phyloP scores from a whole-genome alignment of 2,797 vertebrate species.

The Orestias chungarensis region DNA sequence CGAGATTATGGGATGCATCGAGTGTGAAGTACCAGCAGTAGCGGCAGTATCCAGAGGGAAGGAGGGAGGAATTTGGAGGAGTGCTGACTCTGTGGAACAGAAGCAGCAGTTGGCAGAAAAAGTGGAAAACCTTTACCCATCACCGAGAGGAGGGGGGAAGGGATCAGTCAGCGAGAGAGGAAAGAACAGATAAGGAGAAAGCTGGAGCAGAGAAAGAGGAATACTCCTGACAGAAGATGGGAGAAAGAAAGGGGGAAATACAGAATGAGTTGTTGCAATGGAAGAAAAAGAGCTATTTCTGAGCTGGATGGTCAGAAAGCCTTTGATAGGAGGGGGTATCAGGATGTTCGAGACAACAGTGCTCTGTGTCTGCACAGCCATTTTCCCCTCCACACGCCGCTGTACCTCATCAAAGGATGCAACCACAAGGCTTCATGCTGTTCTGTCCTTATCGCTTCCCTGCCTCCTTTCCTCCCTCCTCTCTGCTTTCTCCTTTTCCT shows the following conservation, averaged over 20 bases:
- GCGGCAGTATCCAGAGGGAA: conserved; percentile 48
- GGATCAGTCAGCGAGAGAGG: not conserved
- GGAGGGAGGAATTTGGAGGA: conserved; percentile 65
- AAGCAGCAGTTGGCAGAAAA: conserved; percentile 70
- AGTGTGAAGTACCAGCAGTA: conserved; percentile 71
- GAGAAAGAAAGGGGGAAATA: conserved; percentile 1
- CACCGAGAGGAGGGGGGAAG: conserved; percentile 23
- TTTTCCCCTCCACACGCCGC: conserved; percentile 52
- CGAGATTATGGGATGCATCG: conserved; percentile 74
- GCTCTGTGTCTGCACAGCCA: conserved; percentile 36
- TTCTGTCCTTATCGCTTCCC: conserved; percentile 51
- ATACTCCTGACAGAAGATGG: conserved; percentile 8
- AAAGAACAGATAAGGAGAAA: conserved; percentile 5
- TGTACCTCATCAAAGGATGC: conserved; percentile 75
- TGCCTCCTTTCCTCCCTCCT: conserved; percentile 9
- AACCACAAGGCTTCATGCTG: conserved; percentile 76
- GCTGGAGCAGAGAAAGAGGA: conserved; percentile 12
- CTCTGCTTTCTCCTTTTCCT: conserved; percentile 8
- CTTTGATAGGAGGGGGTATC: conserved; percentile 29
- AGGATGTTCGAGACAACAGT: conserved; percentile 31
- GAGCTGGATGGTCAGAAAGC: too few species aligned
- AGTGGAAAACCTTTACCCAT: conserved; percentile 65
- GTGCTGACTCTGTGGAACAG: conserved; percentile 77
- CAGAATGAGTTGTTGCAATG: conserved; percentile 37
- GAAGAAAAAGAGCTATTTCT: conserved; percentile 34